Evolutionary conservation across 2,888 invertebrate species (phyloP).

Genomic region (Sipha maydis): DNA sequence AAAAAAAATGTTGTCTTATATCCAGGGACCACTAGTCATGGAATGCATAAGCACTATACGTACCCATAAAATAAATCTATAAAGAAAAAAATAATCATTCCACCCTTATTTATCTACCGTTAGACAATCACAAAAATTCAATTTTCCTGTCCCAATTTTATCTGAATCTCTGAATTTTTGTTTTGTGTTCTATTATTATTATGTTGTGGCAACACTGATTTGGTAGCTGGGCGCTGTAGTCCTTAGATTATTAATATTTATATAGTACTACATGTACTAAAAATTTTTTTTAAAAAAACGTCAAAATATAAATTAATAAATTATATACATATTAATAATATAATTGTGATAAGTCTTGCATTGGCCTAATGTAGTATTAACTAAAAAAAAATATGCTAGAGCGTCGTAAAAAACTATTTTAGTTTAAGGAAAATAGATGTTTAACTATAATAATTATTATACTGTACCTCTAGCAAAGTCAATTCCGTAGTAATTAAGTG

Average conservation of each 20-base stretch:
- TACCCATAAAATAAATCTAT: conserved; percentile 1
- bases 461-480: conserved; percentile 61
- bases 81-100: conserved; percentile 18
- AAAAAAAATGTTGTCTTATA: conserved; percentile 15
- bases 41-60: conserved; percentile 9
- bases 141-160: conserved; percentile 9
- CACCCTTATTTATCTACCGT: conserved; percentile 8
- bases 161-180: conserved; percentile 36
- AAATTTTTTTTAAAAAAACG: conserved; percentile 12
- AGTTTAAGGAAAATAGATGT: conserved; percentile 53
- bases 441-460: conserved; percentile 29
- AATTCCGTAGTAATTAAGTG: conserved; percentile 61
- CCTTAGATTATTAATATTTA: conserved; percentile 50
- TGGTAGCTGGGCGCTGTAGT: conserved; percentile 47
- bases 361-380: conserved; percentile 60
- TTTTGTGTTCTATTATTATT: conserved; percentile 29
- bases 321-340: conserved; percentile 44
- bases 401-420: conserved; percentile 54
- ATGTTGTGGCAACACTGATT: conserved; percentile 55
- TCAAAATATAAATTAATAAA: conserved; percentile 34
- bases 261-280: conserved; percentile 39
- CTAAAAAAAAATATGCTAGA: conserved; percentile 51
- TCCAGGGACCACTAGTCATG: conserved; percentile 57
- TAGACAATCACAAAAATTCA: conserved; percentile 57
- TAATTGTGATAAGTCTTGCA: conserved; percentile 60